phyloP scores from a whole-genome alignment of 2,113 vertebrate genomes.

The Elephas maximus region DNA sequence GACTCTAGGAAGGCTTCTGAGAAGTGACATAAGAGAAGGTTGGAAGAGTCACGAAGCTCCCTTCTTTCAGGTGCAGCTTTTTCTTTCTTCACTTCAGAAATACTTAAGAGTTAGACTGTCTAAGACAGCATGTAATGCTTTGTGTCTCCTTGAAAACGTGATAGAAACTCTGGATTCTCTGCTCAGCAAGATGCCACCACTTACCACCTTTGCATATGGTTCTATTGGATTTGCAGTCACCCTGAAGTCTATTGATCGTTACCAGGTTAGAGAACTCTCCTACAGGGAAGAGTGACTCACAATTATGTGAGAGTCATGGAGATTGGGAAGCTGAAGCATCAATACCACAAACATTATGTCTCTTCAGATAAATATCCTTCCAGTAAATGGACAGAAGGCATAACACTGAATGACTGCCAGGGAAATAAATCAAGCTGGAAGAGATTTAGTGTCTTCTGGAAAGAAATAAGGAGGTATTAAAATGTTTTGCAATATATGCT shows the following conservation, averaged over 20 bases:
- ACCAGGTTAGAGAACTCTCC: not conserved
- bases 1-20: not conserved
- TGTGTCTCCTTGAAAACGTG: not conserved
- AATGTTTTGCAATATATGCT: not conserved
- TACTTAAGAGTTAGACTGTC: not conserved
- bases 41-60: not conserved
- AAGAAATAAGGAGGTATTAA: not conserved
- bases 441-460: not conserved
- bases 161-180: not conserved
- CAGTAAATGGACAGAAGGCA: not conserved
- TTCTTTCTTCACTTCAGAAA: not conserved
- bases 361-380: not conserved
- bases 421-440: too few species aligned
- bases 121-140: not conserved
- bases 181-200: not conserved
- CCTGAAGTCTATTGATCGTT: not conserved
- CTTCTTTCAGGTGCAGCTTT: not conserved
- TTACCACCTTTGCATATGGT: not conserved
- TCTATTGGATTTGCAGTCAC: not conserved
- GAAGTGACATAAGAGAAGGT: not conserved
- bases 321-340: not conserved
- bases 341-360: not conserved
- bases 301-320: too few species aligned
- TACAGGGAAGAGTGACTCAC: not conserved
- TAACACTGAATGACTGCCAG: not conserved